phyloP scores from a whole-genome alignment of 1,140 invertebrate species.

The Battus philenor region DNA sequence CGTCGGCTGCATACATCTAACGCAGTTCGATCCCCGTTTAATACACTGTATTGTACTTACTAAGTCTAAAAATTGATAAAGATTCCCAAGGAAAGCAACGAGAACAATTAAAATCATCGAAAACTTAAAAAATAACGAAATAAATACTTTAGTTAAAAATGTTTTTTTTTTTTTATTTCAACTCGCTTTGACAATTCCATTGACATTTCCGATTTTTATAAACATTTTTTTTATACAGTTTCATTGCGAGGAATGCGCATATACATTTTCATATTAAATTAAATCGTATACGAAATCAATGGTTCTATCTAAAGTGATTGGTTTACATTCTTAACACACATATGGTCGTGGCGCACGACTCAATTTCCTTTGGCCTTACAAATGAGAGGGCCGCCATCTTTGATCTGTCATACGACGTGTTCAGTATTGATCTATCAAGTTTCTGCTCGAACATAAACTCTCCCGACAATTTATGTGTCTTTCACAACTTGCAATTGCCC shows the following conservation, averaged over 20 bases:
- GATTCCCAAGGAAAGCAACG: constrained; percentile 71
- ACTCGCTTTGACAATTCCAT: constrained; percentile 18
- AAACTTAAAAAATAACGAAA: constrained; percentile 73
- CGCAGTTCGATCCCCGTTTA: constrained; percentile 37
- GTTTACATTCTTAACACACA: too few species aligned
- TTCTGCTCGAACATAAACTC: too few species aligned
- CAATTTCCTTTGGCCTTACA: too few species aligned
- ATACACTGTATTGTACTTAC: constrained; percentile 54
- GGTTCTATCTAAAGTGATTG: neutral
- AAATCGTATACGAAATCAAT: constrained; percentile 15
- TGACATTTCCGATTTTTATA: constrained; percentile 7
- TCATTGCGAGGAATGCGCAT: neutral
- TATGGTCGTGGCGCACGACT: too few species aligned
- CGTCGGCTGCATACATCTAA: constrained; percentile 16
- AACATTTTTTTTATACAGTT: neutral
- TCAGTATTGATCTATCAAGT: constrained; percentile 1
- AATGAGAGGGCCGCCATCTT: neutral
- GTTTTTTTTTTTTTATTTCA: constrained; percentile 16
- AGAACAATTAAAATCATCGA: constrained; percentile 72
- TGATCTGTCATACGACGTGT: neutral
- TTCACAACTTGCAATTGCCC: too few species aligned
- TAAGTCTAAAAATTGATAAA: constrained; percentile 68
- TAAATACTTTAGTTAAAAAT: constrained; percentile 54
- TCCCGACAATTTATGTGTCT: constrained; percentile 1
- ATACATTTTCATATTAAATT: constrained; percentile 1